A percentile compares a stretch with the other conserved stretches of the same genome.
These are phyloP conservation scores for Prorops nasuta DNA, from an alignment of 1,140 invertebrate species.

Conservation along the genomic window DNA sequence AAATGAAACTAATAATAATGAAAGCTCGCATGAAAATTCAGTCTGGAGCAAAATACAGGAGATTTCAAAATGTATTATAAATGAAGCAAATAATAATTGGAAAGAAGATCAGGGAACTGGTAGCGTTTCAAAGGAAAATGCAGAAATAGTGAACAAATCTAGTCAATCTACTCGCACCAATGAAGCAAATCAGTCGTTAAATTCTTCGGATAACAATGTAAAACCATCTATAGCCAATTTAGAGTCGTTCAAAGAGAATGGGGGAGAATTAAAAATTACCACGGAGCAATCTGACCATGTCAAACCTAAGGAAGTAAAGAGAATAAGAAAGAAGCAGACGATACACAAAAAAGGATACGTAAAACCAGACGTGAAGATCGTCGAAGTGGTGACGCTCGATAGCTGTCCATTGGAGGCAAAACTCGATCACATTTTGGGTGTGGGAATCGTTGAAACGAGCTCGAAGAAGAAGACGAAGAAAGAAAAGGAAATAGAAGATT, in stretches of 20 bases:
- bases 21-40: constrained; percentile 1
- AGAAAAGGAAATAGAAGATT: background rate
- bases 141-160: too few relatives aligned
- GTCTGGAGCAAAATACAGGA: background rate
- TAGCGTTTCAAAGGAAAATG: too few relatives aligned
- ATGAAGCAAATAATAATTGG: background rate
- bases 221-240: too few relatives aligned
- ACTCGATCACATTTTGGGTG: constrained; percentile 39
- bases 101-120: background rate
- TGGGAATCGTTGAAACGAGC: constrained; percentile 40
- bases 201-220: too few relatives aligned
- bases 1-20: background rate
- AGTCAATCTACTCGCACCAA: too few relatives aligned
- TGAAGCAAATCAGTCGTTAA: too few relatives aligned
- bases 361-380: constrained; percentile 21
- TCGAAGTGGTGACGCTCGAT: constrained; percentile 41
- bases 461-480: background rate
- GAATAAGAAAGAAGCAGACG: too few relatives aligned
- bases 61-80: background rate
- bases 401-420: constrained; percentile 37
- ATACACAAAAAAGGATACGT: constrained; percentile 32
- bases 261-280: constrained; percentile 10
- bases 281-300: constrained; percentile 2
- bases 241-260: constrained; percentile 6
- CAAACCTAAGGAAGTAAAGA: constrained; percentile 13